Conservation (phyloP, 2,113 vertebrate genomes). For the Progne subis region DNA sequence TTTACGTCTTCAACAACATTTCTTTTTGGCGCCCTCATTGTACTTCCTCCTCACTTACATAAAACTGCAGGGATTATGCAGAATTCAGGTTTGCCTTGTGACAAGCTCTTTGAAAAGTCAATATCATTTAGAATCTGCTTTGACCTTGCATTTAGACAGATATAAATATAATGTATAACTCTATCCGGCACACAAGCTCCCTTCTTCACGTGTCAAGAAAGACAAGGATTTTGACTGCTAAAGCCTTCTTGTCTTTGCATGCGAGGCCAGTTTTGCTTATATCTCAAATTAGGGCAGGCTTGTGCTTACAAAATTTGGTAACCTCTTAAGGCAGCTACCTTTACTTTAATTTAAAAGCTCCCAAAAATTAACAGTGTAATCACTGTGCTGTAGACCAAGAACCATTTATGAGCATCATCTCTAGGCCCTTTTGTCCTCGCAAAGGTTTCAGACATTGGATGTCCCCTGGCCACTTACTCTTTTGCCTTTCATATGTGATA, state of each 20-base stretch:
- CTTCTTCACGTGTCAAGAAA: not conserved
- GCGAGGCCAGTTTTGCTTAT: not conserved
- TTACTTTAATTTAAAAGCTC: not conserved
- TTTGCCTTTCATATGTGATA: not conserved
- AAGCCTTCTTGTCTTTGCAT: not conserved
- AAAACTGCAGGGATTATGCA: conserved; percentile 22
- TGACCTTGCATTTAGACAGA: conserved; percentile 41
- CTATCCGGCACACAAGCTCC: conserved; percentile 5
- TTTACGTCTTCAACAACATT: not conserved
- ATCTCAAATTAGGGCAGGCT: not conserved
- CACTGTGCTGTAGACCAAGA: not conserved
- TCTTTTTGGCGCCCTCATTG: not conserved
- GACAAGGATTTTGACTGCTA: conserved; percentile 10
- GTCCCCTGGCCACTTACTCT: not conserved
- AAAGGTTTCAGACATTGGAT: not conserved
- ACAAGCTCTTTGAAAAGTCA: conserved; percentile 35
- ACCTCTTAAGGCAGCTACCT: not conserved
- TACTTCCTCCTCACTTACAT: not conserved
- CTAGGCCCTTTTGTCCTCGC: not conserved
- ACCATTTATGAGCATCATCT: not conserved
- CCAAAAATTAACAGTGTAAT: not conserved
- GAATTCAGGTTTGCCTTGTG: conserved; percentile 8
- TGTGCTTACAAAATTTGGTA: not conserved
- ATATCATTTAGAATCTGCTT: conserved; percentile 8
- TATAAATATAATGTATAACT: not conserved